Evolutionary conservation across 2,113 vertebrate genomes (phyloP), one percentile per base, ranked within the genome.

Genomic region (Psilopogon haemacephalus): DNA sequence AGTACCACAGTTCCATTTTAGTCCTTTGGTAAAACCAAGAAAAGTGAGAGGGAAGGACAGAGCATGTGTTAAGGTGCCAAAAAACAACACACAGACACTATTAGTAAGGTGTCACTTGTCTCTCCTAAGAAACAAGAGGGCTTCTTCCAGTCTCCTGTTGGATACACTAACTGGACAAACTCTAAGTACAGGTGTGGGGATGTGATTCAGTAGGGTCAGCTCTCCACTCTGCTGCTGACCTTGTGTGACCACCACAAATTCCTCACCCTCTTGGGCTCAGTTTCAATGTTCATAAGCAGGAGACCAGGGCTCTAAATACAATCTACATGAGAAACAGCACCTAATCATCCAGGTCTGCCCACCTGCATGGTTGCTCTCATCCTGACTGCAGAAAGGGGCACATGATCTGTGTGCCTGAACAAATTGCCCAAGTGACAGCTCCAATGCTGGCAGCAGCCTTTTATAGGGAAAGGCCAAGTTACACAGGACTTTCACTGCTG

Each of bases 381-480:
- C 21, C 55, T 12, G 27, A 56, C 30, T 32, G n/a, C 1, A 1
- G 71, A 0, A 0, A 56, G 32, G 32, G 38, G 6, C 6, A 38
- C 0, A 0, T 0, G 1, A n/a, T 21, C 40, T 13, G 5, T 26
- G 58, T 23, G 3, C 32, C 32, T 30, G 17, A 67, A 50, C 8
- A 10, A 71, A 40, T 1, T 20, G 30, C 11, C 23, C 0, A 0
- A 54, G 40, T 11, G n/a, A 33, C 42, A 52, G 42, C 63, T 68
- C 67, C 48, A 20, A 40, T 21, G 6, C 23, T 0, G 0, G 33
- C 1, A 0, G 33, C 30, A 68, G 32, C 33, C 20, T 20, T 44
- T 58, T 13, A 5, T 14, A 7, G 26, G 37, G 9, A 46, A 77
- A 37, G 21, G 16, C 4, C 23, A 76, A 67, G 28, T 15, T 33